These are phyloP conservation scores for Nycticryphes semicollaris DNA, from an alignment of 2,113 vertebrate genomes.

Conservation along the genomic window DNA sequence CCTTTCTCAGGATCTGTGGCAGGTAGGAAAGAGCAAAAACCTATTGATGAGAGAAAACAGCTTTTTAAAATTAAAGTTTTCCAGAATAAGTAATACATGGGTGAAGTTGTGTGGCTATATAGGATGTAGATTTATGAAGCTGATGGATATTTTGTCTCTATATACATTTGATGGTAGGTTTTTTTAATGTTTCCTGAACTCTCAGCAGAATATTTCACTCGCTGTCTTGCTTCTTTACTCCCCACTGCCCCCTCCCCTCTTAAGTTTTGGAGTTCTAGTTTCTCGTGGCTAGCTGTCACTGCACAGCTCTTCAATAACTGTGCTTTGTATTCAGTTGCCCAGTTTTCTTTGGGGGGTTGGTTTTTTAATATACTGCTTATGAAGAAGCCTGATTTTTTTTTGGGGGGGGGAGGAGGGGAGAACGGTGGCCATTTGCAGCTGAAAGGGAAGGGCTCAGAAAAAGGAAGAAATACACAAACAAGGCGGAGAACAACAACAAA, in stretches of 20 bases:
- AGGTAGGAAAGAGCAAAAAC: background rate
- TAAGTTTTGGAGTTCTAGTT: background rate
- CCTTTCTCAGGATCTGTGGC: background rate
- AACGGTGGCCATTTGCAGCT: background rate
- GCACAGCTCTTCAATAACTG: constrained; percentile 2
- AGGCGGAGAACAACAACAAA: background rate
- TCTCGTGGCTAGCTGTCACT: background rate
- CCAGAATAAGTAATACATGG: background rate
- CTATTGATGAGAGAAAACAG: background rate
- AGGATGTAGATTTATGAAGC: background rate
- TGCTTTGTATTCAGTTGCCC: background rate
- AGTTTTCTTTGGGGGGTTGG: constrained; percentile 55
- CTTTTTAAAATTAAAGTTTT: background rate
- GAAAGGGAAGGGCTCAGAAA: background rate
- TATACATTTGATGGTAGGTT: background rate
- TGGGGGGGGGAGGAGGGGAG: background rate
- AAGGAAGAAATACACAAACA: background rate
- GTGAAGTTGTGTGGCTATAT: background rate
- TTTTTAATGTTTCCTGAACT: background rate
- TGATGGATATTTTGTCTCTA: background rate
- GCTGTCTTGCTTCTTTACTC: background rate
- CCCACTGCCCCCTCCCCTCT: no score
- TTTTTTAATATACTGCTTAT: constrained; percentile 59
- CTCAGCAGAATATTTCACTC: background rate
- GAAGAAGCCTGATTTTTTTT: background rate